A percentile compares a stretch with the other conserved stretches of the same genome.
Evolutionary conservation across 1,140 invertebrate genomes (phyloP).

Genomic region (Cyclina sinensis): DNA sequence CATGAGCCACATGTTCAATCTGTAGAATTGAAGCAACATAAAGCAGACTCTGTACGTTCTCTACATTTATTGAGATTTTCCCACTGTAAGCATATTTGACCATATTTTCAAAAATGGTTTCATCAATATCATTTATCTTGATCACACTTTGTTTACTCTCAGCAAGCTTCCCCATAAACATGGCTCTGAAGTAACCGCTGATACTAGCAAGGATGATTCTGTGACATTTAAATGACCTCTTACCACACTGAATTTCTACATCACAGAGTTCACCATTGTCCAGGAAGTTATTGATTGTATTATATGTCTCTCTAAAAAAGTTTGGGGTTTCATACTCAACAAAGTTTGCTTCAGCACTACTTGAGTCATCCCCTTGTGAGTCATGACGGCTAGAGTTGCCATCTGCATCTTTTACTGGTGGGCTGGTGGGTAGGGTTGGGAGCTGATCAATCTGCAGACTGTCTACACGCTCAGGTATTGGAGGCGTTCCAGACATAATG

Average conservation of each 20-base stretch:
- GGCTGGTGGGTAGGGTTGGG: neutral
- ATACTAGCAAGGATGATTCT: slow-evolving; percentile 83
- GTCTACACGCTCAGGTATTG: slow-evolving; percentile 52
- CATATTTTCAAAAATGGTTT: slow-evolving; percentile 82
- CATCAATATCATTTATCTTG: slow-evolving; percentile 85
- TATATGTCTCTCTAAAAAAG: slow-evolving; percentile 72
- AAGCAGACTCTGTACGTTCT: slow-evolving; percentile 85
- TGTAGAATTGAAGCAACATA: slow-evolving; percentile 86
- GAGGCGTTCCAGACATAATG: slow-evolving; percentile 40
- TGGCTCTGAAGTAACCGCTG: slow-evolving; percentile 84
- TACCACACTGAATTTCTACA: slow-evolving; percentile 83
- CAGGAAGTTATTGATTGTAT: slow-evolving; percentile 79
- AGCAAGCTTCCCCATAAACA: slow-evolving; percentile 85
- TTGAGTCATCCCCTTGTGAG: slow-evolving; percentile 15
- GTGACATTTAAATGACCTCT: slow-evolving; percentile 82
- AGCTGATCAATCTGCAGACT: slow-evolving; percentile 26
- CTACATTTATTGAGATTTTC: slow-evolving; percentile 81
- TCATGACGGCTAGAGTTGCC: neutral
- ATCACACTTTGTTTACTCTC: slow-evolving; percentile 80
- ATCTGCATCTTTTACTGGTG: neutral
- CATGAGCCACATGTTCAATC: slow-evolving; percentile 84
- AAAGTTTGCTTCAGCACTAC: neutral
- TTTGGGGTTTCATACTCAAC: slow-evolving; percentile 64
- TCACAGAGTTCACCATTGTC: slow-evolving; percentile 82
- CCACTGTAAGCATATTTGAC: slow-evolving; percentile 85